Evolutionary conservation across 1,140 invertebrate genomes (phyloP).

Genomic region (Tetragonula clypearis): DNA sequence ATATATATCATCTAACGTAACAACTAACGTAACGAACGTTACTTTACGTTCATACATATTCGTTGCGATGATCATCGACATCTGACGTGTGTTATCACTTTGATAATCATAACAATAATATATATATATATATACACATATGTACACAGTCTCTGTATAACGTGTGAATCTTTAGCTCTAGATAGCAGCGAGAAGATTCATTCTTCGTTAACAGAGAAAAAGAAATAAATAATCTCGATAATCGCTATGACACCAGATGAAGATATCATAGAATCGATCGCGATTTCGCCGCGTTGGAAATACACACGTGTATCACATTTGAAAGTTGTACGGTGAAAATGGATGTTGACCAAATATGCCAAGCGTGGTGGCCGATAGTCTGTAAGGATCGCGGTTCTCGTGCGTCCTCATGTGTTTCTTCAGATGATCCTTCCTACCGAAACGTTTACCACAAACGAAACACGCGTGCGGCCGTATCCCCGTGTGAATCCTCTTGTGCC

Average conservation of each 20-base stretch:
- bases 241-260: too few relatives aligned
- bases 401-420: constrained; percentile 92
- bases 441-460: constrained; percentile 90
- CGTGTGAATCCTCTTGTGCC: constrained; percentile 95
- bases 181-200: too few relatives aligned
- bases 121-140: not conserved
- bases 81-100: too few relatives aligned
- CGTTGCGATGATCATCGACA: too few relatives aligned
- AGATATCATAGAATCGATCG: too few relatives aligned
- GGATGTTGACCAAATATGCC: constrained; percentile 36
- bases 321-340: constrained; percentile 46
- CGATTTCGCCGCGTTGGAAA: not conserved
- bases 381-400: constrained; percentile 70
- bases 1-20: too few relatives aligned
- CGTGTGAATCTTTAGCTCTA: too few relatives aligned
- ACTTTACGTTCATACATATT: too few relatives aligned
- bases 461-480: constrained; percentile 91
- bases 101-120: not conserved
- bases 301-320: constrained; percentile 17
- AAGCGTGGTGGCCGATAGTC: constrained; percentile 46
- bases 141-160: too few relatives aligned
- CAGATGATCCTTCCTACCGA: constrained; percentile 94
- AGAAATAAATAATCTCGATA: too few relatives aligned
- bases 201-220: too few relatives aligned
- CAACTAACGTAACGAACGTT: too few relatives aligned